Conservation (phyloP, 2,797 vertebrate genomes). For the Rhynchotus rufescens region DNA sequence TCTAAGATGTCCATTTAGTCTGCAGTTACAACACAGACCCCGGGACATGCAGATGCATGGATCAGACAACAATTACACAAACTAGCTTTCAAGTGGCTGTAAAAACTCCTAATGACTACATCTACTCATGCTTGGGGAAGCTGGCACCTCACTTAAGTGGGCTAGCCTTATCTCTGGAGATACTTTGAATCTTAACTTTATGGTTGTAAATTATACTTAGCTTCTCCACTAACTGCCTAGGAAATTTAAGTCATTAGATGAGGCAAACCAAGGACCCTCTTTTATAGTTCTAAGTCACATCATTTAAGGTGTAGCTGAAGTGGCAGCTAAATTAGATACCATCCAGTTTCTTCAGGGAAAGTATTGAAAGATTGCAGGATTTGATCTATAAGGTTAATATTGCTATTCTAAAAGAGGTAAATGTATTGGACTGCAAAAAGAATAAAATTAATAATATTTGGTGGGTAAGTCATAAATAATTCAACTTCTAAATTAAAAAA, state of each 20-base stretch:
- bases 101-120: neutral
- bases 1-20: neutral
- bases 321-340: neutral
- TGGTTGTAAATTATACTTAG: neutral
- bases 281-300: neutral
- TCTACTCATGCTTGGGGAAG: neutral
- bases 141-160: neutral
- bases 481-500: conserved; percentile 16
- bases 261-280: neutral
- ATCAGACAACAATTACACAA: neutral
- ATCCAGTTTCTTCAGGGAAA: neutral
- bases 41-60: neutral
- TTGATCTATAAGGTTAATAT: neutral
- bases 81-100: neutral
- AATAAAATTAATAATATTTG: neutral
- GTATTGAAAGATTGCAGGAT: neutral
- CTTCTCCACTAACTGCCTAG: neutral
- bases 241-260: neutral
- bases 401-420: neutral
- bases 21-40: neutral
- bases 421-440: neutral
- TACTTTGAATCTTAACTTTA: neutral
- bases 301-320: neutral
- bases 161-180: neutral
- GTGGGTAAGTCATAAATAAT: conserved; percentile 5